Evolutionary conservation across 2,113 vertebrate genomes (phyloP).

Genomic region (Neotragus pygmaeus): DNA sequence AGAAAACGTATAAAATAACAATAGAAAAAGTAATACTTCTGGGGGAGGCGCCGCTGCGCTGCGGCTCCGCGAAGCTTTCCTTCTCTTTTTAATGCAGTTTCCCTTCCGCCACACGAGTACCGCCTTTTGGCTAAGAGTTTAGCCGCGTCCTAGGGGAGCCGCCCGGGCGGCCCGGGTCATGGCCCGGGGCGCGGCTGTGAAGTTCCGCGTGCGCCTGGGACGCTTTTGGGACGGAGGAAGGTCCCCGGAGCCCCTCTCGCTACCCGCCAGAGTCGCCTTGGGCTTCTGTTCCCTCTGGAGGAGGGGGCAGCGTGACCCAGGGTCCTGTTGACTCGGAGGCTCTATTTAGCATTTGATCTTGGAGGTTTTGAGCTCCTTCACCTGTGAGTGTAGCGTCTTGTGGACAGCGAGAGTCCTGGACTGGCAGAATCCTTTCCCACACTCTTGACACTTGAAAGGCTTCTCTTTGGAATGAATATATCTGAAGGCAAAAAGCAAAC

Average conservation of each 20-base stretch:
- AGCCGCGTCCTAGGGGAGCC: slow-evolving; percentile 74
- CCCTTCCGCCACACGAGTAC: slow-evolving; percentile 80
- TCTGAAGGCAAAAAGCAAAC: slow-evolving; percentile 79
- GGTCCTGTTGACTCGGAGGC: slow-evolving; percentile 43
- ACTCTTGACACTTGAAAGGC: slow-evolving; percentile 99
- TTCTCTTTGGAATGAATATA: slow-evolving; percentile 99
- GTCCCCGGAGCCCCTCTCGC: slow-evolving; percentile 68
- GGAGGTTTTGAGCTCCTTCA: slow-evolving; percentile 96
- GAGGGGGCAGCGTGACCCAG: slow-evolving; percentile 57
- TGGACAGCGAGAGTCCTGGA: slow-evolving; percentile 98
- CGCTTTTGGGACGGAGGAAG: neutral
- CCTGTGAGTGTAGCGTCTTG: slow-evolving; percentile 99
- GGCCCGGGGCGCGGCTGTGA: slow-evolving; percentile 49
- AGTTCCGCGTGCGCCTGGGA: slow-evolving; percentile 55
- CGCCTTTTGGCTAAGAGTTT: slow-evolving; percentile 85
- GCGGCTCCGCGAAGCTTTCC: slow-evolving; percentile 47
- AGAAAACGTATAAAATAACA: slow-evolving; percentile 80
- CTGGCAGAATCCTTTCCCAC: slow-evolving; percentile 99
- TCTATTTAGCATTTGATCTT: slow-evolving; percentile 91
- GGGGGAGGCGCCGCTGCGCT: slow-evolving; percentile 65
- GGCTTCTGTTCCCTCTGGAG: neutral
- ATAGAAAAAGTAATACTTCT: slow-evolving; percentile 79
- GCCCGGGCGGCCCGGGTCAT: slow-evolving; percentile 36
- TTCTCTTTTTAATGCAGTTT: slow-evolving; percentile 53
- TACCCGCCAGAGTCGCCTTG: slow-evolving; percentile 39